These are phyloP conservation scores for Lithobates pipiens DNA, from an alignment of 2,797 vertebrate genomes.

Conservation along the genomic window DNA sequence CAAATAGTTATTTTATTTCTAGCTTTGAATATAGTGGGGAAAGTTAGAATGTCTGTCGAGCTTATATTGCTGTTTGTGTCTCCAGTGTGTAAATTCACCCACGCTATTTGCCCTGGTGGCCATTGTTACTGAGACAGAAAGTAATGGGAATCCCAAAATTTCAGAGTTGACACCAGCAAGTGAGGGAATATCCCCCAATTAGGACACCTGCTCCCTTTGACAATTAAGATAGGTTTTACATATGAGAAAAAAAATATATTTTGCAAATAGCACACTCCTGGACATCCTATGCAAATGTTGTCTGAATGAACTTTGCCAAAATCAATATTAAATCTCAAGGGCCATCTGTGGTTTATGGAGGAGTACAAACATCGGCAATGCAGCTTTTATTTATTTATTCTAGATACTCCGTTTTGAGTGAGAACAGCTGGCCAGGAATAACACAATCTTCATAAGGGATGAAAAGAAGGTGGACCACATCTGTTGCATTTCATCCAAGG, in stretches of 20 bases:
- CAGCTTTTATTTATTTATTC: conserved; percentile 3
- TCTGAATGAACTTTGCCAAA: not conserved
- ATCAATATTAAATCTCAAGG: not conserved
- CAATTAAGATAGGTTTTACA: no score
- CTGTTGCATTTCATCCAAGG: not conserved
- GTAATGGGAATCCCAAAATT: no score
- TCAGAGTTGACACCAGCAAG: no score
- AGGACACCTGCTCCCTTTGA: no score
- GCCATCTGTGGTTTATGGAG: not conserved
- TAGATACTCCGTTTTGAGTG: not conserved
- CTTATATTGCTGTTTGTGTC: no score
- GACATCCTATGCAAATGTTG: not conserved
- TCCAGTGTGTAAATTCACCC: no score
- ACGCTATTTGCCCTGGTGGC: no score
- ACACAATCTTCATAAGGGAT: not conserved
- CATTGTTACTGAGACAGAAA: no score
- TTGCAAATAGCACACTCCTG: not conserved
- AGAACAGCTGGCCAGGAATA: not conserved
- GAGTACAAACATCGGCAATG: not conserved
- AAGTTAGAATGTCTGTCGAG: no score
- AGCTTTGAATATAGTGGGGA: no score
- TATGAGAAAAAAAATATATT: not conserved
- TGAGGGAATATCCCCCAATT: no score
- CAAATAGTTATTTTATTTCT: no score
- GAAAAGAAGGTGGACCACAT: not conserved